Base-by-base conservation (phyloP, 2,888 invertebrate genomes). In the Chrysolina americana region DNA sequence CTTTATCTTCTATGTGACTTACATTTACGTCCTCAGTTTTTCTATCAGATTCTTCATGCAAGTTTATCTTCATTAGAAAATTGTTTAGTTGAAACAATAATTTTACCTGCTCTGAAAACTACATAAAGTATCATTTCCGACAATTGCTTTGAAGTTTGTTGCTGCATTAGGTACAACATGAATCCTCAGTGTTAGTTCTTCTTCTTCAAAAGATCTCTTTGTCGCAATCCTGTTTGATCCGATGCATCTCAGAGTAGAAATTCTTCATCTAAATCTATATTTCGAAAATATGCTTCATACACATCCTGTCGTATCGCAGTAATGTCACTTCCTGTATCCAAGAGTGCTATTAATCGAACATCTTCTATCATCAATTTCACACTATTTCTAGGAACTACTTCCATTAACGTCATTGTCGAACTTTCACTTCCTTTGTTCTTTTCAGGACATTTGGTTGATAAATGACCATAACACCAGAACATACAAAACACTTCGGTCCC, bases 271-370 rank as follows among this genome's bases (percentile, higher is more conserved):
- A 28, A 28, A 28, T 28, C 28, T 28, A 28, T 28, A 28, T 28
- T 28, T 28, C 5, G 28, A 28, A 77, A 73, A 63, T 74, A 62
- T 5, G 41, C 53, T 0, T 73, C 62, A 68, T 75, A 79, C 28
- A 78, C 47, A 36, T 79, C 77, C 64, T 76, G 66, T 75, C 78
- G 19, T 19, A 77, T 66, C 28, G 75, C 73, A 68, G 47, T 76
- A 10, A 75, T 70, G 41, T 77, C 77, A 63, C 74, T 79, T 75
- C 77, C 79, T 13, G 78, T 80, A 66, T 80, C 80, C 47, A 80
- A 56, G 10, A 80, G 48, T 11, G 76, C 74, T 36, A 15, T 44
- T 17, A 79, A 17, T 15, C 53, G 15, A 41, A 70, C 28, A 13
- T 47, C 64, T 13, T 70, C 66, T 21, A 77, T 68, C 41, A 36